phyloP scores from a whole-genome alignment of 2,113 vertebrate genomes.

The Petroica traversi region DNA sequence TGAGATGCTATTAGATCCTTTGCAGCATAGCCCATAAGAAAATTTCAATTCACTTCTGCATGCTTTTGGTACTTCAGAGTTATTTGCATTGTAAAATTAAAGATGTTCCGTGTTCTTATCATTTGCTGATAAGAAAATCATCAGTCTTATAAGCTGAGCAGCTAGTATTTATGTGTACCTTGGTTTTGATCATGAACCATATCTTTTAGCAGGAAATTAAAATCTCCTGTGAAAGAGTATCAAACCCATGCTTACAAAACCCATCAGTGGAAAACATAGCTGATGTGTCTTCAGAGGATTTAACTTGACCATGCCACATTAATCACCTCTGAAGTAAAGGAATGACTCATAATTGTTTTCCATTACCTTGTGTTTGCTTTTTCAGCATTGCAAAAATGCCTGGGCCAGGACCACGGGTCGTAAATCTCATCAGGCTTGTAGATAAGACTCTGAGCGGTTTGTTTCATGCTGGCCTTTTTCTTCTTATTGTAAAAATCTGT shows the following conservation, averaged over 20 bases:
- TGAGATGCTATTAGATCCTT: background rate
- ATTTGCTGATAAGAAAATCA: constrained; percentile 26
- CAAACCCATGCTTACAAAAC: constrained; percentile 25
- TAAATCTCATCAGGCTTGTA: constrained; percentile 7
- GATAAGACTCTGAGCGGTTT: background rate
- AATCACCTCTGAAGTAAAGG: constrained; percentile 50
- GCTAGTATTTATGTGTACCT: background rate
- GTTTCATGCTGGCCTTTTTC: background rate
- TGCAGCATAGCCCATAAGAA: background rate
- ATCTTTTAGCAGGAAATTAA: constrained; percentile 67
- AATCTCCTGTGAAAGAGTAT: constrained; percentile 44
- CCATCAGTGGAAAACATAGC: background rate
- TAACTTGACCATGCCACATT: constrained; percentile 3
- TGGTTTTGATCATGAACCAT: background rate
- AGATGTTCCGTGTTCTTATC: constrained; percentile 5
- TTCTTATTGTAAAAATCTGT: background rate
- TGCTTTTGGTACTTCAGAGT: background rate
- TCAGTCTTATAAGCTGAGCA: background rate
- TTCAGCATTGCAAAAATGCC: constrained; percentile 12
- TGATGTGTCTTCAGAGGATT: background rate
- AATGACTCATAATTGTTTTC: constrained; percentile 50
- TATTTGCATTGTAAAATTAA: background rate
- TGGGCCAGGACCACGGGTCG: background rate
- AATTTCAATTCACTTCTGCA: background rate
- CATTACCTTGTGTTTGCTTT: constrained; percentile 30